Base-by-base conservation (phyloP, 2,797 vertebrate genomes). In the Channallabes apus region DNA sequence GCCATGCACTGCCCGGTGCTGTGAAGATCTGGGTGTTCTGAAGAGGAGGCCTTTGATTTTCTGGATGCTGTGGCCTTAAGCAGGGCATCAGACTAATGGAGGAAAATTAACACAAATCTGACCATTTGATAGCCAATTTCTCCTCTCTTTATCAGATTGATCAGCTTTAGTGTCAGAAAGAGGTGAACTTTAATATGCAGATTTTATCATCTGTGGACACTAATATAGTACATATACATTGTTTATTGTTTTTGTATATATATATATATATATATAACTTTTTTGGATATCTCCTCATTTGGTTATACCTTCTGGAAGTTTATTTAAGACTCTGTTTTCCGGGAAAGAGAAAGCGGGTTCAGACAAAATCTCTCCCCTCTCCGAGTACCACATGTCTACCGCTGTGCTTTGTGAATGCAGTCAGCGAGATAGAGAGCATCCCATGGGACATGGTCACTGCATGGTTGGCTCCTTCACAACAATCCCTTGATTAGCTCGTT, bases 401-500 rank as follows among this genome's bases (percentile, higher is more conserved):
- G 79, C 72, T 67, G 38, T 86, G 85, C 64, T 64, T 81, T 41
- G 86, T 84, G 51, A 69, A 84, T 73, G 82, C 84, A 82, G 58
- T 73, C 62, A 6, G 29, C 29, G 32, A 88, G 88, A 89, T 88
- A 87, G 61, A 84, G 75, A 80, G 73, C 82, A 85, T 89, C 87
- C 83, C 81, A 9, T 32, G 87, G 88, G 91, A 91, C 84, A 18
- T 20, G 67, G 84, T 82, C 72, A 71, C 86, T 86, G 78, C 90
- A 88, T 90, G 89, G 84, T 83, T 87, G 87, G 88, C 89, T 88
- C 88, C 67, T 85, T 91, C 84, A 81, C 87, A 90, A 89, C 89
- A 89, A 88, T 89, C 89, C 68, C 69, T 86, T 92, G 91, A 92
- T 93, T 93, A 91, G 90, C 90, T 92, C 84, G 89, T 92, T 92